Evolutionary conservation across 2,888 invertebrate genomes (phyloP), one percentile per base, ranked within the genome.

Genomic region (Schizotus pectinicornis): DNA sequence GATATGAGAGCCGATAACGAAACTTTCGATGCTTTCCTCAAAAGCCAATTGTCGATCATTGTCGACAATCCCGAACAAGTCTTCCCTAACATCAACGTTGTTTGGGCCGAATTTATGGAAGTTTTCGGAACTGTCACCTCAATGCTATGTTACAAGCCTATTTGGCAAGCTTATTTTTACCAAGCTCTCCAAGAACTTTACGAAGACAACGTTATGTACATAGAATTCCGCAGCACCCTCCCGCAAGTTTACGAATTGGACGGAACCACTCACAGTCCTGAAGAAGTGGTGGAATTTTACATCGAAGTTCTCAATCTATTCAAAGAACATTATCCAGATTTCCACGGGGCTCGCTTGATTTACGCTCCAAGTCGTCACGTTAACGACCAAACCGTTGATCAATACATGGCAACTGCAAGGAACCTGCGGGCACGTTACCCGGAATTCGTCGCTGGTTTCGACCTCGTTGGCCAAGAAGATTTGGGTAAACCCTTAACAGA

Each of bases 381-480:
- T 0, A 71, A 82, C 11, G 70, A 68, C 0, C 39, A 65, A 0
- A 75, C 77, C 0, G 69, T 88, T 1, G 72, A 77, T 6, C 14
- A 61, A 8, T 67, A 69, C 30, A 41, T 66, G 0, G 38, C 64
- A 42, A 41, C 42, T 7, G 48, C 38, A 1, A 30, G 6, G 12
- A 39, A 53, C 8, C 30, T 63, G 6, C 55, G 52, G 34, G 3
- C 22, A 32, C 12, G 37, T 8, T 70, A 62, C 57, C 88, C 90
- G 0, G 82, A 87, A 7, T 84, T 88, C 56, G 79, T 92, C 14
- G 88, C 87, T 31, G 93, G 93, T 2, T 92, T 92, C 67, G 93
- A 93, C 80, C 80, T 93, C 60, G 91, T 92, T 0, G 92, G 91
- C 0, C 89, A 91, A 72, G 92, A 93, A 74, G 92, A 92, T 71